Evolutionary conservation across 1,140 invertebrate genomes (phyloP), one percentile per base, ranked within the genome.

Genomic region (Chrysopa pallens): DNA sequence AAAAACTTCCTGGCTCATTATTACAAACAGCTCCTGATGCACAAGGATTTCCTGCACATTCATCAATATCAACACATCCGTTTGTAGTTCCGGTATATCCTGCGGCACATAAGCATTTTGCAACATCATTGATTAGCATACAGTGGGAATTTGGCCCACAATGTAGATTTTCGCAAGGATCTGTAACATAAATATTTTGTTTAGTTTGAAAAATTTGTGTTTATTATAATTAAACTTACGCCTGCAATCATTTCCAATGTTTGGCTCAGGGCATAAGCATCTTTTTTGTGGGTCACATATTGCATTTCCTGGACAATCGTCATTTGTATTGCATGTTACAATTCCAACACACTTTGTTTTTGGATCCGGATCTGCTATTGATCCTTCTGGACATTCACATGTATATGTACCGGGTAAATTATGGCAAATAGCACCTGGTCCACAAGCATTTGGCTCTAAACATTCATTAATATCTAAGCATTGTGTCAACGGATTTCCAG

Each of bases 91-190:
- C 81, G 1, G 78, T 80, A 54, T 76, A 88, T 6, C 85, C 85
- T 41, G 68, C 71, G 33, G 70, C 72, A 53, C 89, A 94, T 8
- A 85, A 64, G 60, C 89, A 94, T 48, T 83, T 81, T 0, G 86
- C 81, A 48, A 76, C 67, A 48, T 84, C 77, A 51, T 86, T 85
- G 29, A 84, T 70, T 9, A 93, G 54, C 71, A 89, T 84, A 57
- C 90, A 94, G 50, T 90, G 80, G 4, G 87, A 80, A 58, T 92
- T 90, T 12, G 83, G 78, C 43, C 83, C 83, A 60, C 89, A 93
- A 35, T 73, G 72, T 9, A 86, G 61, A 37, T 76, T 70, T 66
- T 93, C 88, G 57, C 89, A 94, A 1, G 88, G 89, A 77, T 92
- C 84, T 88, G 52, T 42, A 63, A 55, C 48, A 42, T 40, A 36